Evolutionary conservation across 2,797 vertebrate genomes (phyloP), one percentile per base, ranked within the genome.

Genomic region (Eremophila alpestris): DNA sequence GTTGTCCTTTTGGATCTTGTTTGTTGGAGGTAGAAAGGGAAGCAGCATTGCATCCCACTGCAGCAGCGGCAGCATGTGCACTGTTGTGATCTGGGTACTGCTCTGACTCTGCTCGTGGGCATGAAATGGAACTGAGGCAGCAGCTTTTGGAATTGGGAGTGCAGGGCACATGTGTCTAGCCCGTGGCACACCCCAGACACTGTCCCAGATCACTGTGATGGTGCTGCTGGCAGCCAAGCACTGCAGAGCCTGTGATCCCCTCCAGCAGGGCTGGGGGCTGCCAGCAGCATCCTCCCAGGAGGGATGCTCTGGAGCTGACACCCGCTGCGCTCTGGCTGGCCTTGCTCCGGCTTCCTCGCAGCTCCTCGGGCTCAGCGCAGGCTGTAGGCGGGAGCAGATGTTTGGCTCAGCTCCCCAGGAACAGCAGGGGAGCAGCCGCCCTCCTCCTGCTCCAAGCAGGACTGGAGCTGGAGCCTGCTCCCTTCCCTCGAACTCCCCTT

Each of bases 321-420:
- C 68, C 40, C 32, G 2, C 67, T 3, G 3, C 0, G 4, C 90
- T 85, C 67, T 0, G 40, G 27, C 92, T 89, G 80, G 81, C 59
- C 59, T 73, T 62, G 55, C 58, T 75, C 36, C 0, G 9, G 83
- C 83, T 65, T 68, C 89, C 89, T 87, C 7, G 0, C 34, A 26
- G 87, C 85, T 89, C 40, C 83, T 93, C 6, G 40, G 74, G 71
- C 83, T 82, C 26, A 0, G 41, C 1, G 0, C 81, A 70, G 73
- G 68, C 78, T 2, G 40, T 70, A 64, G 93, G 80, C 55, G 4
- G 88, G 90, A 96, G 60, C 96, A 97, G 95, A 96, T 97, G 96
- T 95, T 97, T 97, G 97, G 96, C 97, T 92, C 14, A 0, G 73
- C 67, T 89, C 77, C 83, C 45, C 17, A 1, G 2, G 60, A 75